Evolutionary conservation across 1,140 invertebrate species (phyloP).

Genomic region (Drosophila subpulchrella): DNA sequence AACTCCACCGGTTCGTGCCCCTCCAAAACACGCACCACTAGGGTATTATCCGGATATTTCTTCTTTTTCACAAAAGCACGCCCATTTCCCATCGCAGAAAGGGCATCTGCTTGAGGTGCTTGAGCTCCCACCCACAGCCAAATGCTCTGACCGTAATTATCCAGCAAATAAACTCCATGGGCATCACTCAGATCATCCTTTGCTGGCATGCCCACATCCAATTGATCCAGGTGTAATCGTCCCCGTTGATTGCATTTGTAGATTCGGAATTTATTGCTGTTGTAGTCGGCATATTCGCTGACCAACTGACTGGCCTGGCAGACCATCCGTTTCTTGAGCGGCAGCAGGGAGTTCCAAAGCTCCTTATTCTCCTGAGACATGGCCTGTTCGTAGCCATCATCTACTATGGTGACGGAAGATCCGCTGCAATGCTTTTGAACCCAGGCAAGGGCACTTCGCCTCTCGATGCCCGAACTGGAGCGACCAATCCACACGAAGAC

Average conservation of each 20-base stretch:
- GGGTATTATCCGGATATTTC: constrained; percentile 89
- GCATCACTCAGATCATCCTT: constrained; percentile 90
- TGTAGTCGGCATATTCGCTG: constrained; percentile 62
- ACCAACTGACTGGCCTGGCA: constrained; percentile 85
- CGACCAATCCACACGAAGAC: constrained; percentile 94
- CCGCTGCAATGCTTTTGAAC: constrained; percentile 84
- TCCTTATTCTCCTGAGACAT: constrained; percentile 87
- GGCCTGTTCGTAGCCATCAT: constrained; percentile 94
- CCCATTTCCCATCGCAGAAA: constrained; percentile 93
- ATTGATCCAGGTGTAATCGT: constrained; percentile 93
- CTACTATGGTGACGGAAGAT: constrained; percentile 89
- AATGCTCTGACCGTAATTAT: constrained; percentile 93
- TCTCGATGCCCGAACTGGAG: constrained; percentile 73
- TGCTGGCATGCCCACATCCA: constrained; percentile 93
- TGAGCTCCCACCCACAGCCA: constrained; percentile 96
- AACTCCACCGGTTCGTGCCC: constrained; percentile 94
- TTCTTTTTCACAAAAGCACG: constrained; percentile 96
- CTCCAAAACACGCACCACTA: constrained; percentile 92
- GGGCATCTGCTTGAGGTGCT: constrained; percentile 88
- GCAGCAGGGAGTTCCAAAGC: constrained; percentile 89
- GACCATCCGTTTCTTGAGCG: constrained; percentile 88
- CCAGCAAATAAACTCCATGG: constrained; percentile 91
- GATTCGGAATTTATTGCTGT: constrained; percentile 86
- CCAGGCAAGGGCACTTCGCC: constrained; percentile 81
- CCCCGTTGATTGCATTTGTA: constrained; percentile 91